Base-by-base conservation (phyloP, 2,797 vertebrate genomes). In the Catamblyrhynchus diadema region DNA sequence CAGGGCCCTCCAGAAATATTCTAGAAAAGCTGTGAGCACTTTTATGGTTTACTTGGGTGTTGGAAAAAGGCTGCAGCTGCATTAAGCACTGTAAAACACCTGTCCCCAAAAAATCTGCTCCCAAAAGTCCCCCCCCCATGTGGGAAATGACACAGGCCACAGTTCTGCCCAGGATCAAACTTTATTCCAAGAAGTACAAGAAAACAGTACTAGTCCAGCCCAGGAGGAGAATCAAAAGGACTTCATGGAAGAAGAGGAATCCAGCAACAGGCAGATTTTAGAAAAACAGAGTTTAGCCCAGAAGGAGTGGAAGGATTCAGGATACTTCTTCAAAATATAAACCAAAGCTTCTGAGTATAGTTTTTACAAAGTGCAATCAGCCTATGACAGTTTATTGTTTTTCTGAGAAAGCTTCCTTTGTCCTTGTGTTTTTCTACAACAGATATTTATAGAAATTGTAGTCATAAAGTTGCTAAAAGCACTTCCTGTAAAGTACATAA, bases 401-500 rank as follows among this genome's bases (percentile, higher is more conserved):
- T 69, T 47, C 53, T 88, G 57, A 93, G 47, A 86, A 80, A 90
- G 48, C 28, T 93, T 64, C 39, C 78, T 93, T 96, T 82, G 64
- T 53, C 41, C 35, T 82, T 65, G 28, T 66, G 80, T 35, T 70
- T 71, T 65, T 51, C 90, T 81, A 59, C 60, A 19, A 14, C 47
- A 91, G 83, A 51, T 87, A 86, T 93, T 91, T 86, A 74, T 79
- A 94, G 48, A 64, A 67, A 75, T 33, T 70, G 39, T 18, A 83
- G 59, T 89, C 44, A 9, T 70, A 90, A 50, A 90, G 51, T 90
- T 91, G 41, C 83, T 88, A 71, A 91, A 82, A 95, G 73, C 71
- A 81, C 64, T 93, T 96, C 79, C 90, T 86, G 48, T 62, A 92
- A 66, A 92, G 95, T 95, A 88, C 87, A 75, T 93, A 80, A 92